Base-by-base conservation (phyloP, 2,888 invertebrate genomes). In the Oscheius sp. region DNA sequence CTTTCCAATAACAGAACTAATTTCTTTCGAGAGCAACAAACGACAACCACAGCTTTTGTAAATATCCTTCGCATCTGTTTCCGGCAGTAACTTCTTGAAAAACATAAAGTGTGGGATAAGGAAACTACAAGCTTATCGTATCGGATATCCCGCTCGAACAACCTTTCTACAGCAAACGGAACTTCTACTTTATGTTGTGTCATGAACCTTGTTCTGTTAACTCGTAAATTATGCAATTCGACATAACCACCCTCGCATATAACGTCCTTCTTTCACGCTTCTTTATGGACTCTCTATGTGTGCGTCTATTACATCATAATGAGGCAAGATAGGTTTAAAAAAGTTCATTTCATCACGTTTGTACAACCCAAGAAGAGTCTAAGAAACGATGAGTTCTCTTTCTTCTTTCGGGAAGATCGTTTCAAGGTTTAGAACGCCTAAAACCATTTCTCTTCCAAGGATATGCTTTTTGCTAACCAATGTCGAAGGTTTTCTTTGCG, bases 401-500 rank as follows among this genome's bases (percentile, higher is more conserved):
- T 78, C 80, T 59, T 80, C 80, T 35, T 78, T 76, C 35, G 78
- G 73, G 70, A 80, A 80, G 60, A 78, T 71, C 68, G 78, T 80
- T 60, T 80, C 80, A 50, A 80, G 74, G 66, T 80, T 80, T 58
- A 80, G 75, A 57, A 76, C 70, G 48, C 42, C 42, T 42, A 42
- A 42, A 42, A 42, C 42, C 42, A 42, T 5, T 42, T 3, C 7
- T 7, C 42, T 42, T 42, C 42, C 7, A 42, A 7, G 42, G 7
- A 42, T 42, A 42, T 7, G 42, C 42, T 42, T 42, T 42, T 42
- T 42, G 3, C 42, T 42, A 0, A 42, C 80, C 81, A 48, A 83
- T 81, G 72, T 83, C 76, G 75, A 81, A 83, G 29, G 74, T 75
- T 74, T 83, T 83, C 78, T 80, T 81, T 37, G 83, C 73, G 32